Evolutionary conservation across 2,113 vertebrate genomes (phyloP).

Genomic region (Pelodiscus sinensis): DNA sequence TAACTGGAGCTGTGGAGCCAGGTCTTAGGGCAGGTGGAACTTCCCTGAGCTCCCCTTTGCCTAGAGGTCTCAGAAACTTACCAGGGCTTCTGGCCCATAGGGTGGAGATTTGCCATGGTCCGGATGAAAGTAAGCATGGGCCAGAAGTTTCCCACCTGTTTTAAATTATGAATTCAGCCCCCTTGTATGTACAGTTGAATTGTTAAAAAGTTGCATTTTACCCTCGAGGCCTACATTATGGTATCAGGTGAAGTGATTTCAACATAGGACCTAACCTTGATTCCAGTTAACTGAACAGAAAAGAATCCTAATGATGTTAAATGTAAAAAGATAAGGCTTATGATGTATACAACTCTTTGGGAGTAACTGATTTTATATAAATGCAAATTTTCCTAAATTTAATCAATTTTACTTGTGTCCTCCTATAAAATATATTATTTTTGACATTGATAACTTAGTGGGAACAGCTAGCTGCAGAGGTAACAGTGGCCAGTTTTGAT

Average conservation of each 20-base stretch:
- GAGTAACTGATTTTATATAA: background rate
- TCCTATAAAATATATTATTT: background rate
- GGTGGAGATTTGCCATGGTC: too few species aligned
- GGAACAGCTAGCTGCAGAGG: constrained; percentile 10
- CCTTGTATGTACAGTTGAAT: background rate
- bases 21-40: too few species aligned
- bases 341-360: background rate
- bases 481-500: background rate
- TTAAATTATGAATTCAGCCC: background rate
- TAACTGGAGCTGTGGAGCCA: too few species aligned
- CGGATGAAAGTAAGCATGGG: too few species aligned
- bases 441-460: background rate
- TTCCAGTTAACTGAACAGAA: background rate
- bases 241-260: background rate
- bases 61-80: too few species aligned
- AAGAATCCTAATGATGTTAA: background rate
- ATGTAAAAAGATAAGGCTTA: background rate
- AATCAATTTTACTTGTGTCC: background rate
- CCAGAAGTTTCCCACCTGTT: background rate
- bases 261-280: background rate
- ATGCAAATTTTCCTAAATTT: background rate
- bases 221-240: background rate
- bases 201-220: background rate
- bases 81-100: too few species aligned
- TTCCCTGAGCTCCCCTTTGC: too few species aligned